Conservation (phyloP, 2,113 vertebrate species). For the Machaerirhynchus nigripectus region DNA sequence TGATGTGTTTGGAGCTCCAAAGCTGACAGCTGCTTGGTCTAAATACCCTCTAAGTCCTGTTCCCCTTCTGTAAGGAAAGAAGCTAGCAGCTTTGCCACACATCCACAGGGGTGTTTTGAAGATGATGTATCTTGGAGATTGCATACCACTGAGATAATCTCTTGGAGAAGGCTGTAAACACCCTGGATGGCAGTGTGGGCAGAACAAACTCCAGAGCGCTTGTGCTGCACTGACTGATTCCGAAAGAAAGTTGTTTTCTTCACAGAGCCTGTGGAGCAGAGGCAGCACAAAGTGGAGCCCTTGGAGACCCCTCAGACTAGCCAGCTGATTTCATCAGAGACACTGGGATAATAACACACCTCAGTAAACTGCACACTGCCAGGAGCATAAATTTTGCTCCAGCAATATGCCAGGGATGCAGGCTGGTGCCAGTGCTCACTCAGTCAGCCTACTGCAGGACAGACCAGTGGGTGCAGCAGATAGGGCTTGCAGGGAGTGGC, state of each 20-base stretch:
- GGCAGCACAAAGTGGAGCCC: background rate
- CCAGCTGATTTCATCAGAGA: background rate
- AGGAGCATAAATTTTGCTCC: background rate
- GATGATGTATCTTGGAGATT: background rate
- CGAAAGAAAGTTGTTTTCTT: background rate
- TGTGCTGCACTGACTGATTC: background rate
- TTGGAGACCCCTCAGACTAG: background rate
- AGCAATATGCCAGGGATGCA: background rate
- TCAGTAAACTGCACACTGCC: rapidly evolving
- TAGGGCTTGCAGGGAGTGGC: background rate
- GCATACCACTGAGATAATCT: background rate
- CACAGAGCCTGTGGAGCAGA: background rate
- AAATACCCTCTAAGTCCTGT: background rate
- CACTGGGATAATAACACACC: background rate
- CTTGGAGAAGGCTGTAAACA: background rate
- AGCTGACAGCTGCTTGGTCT: background rate
- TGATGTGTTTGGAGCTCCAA: background rate
- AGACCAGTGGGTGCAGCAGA: background rate
- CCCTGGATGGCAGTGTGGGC: background rate
- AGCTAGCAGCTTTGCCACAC: background rate
- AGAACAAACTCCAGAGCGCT: background rate
- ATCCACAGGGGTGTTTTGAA: background rate
- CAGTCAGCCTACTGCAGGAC: background rate
- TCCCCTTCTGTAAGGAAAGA: background rate
- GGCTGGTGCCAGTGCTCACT: background rate